Evolutionary conservation across 2,888 invertebrate species (phyloP), one percentile per base, ranked within the genome.

Genomic region (Liopterus haemorrhoidalis): DNA sequence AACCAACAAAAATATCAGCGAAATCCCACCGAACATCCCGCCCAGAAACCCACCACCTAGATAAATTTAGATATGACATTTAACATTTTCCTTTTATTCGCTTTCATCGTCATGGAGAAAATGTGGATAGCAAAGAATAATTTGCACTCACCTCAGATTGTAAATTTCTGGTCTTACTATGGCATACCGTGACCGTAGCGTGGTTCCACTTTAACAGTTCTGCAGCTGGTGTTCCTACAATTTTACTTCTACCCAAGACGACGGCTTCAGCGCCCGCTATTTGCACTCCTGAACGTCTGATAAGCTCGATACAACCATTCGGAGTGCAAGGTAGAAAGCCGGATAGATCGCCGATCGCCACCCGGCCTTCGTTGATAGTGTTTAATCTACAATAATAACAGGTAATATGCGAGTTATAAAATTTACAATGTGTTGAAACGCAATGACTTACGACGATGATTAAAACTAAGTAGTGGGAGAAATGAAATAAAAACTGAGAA

Each of bases 251-350:
- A 1, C 99, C 99, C 27, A 99, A 66, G 12, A 99, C 95, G 2
- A 97, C 96, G 2, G 91, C 95, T 50, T 77, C 76, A 46, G 86
- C 82, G 3, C 96, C 95, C 27, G 79, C 76, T 39, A 95, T 83
- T 53, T 76, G 57, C 0, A 85, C 75, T 1, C 89, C 90, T 33
- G 82, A 80, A 50, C 81, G 77, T 65, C 85, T 87, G 56, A 93
- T 91, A 5, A 96, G 76, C 64, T 97, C 93, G 49, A 99, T 75
- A 61, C 92, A 92, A 2, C 97, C 99, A 52, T 86, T 85, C 0
- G 99, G 96, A 0, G 99, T 99, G 67, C 99, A 99, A 0, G 99
- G 96, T 37, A 96, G 66, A 64, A 96, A 94, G 28, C 92, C 90
- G 2, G 78, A 72, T 57, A 94, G 71, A 63, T 96, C 92, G 1